These are phyloP conservation scores for mouse (Mus musculus) DNA, from an alignment of 2,113 vertebrate species.

Conservation along the genomic window GRCm39 chr1:163824501-163825000, in stretches of 20 bases:
- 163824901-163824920: neutral
- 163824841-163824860: neutral
- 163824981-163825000: neutral
- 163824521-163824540: constrained; percentile 98
- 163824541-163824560: constrained; percentile 91
- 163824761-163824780: constrained; percentile 63
- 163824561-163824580: constrained; percentile 90
- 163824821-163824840: constrained; percentile 25
- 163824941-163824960: neutral
- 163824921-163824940: neutral
- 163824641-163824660: constrained; percentile 94
- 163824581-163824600: constrained; percentile 89
- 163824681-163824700: constrained; percentile 87
- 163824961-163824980: neutral
- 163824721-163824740: constrained; percentile 93
- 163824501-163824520: constrained; percentile 92
- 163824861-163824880: constrained; percentile 39
- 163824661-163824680: constrained; percentile 90
- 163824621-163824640: constrained; percentile 97
- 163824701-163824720: constrained; percentile 89
- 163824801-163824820: neutral
- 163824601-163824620: constrained; percentile 93
- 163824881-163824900: constrained; percentile 1
- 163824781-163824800: constrained; percentile 48
- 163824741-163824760: constrained; percentile 90